Evolutionary conservation across 2,888 invertebrate genomes (phyloP).

Genomic region (Parthenolecanium corni): DNA sequence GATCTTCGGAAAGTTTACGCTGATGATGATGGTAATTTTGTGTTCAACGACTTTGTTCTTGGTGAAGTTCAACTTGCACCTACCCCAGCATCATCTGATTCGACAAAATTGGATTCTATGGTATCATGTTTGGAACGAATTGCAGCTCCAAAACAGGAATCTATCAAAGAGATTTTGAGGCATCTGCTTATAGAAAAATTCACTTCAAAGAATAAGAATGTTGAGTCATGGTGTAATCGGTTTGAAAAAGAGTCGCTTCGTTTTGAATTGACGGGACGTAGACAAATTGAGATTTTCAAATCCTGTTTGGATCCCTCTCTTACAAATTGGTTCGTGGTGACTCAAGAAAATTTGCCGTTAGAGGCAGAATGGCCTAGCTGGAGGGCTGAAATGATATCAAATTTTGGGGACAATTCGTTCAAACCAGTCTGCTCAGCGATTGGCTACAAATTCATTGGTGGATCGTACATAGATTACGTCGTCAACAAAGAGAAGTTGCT

Average conservation of each 20-base stretch:
- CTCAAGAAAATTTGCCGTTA: not conserved
- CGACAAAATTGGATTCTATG: not conserved
- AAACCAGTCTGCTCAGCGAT: not conserved
- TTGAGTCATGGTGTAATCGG: not conserved
- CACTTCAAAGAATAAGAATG: not conserved
- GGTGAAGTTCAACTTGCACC: not conserved
- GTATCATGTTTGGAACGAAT: not conserved
- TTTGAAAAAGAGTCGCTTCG: not conserved
- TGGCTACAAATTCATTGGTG: not conserved
- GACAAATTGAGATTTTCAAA: not conserved
- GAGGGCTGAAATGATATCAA: not conserved
- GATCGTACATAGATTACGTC: not conserved
- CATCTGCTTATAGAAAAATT: constrained; percentile 2
- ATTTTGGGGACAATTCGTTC: not conserved
- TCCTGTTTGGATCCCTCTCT: not conserved
- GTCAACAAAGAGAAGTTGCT: not conserved
- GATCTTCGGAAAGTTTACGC: not conserved
- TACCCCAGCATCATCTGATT: too few species aligned
- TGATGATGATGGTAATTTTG: not conserved
- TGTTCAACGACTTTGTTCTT: not conserved
- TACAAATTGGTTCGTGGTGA: not conserved
- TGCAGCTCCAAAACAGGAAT: not conserved
- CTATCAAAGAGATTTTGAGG: not conserved
- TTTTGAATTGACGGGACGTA: not conserved
- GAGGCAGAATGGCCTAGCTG: not conserved